Evolutionary conservation across 2,888 invertebrate species (phyloP), one percentile per base, ranked within the genome.

Genomic region (Lagria hirta): DNA sequence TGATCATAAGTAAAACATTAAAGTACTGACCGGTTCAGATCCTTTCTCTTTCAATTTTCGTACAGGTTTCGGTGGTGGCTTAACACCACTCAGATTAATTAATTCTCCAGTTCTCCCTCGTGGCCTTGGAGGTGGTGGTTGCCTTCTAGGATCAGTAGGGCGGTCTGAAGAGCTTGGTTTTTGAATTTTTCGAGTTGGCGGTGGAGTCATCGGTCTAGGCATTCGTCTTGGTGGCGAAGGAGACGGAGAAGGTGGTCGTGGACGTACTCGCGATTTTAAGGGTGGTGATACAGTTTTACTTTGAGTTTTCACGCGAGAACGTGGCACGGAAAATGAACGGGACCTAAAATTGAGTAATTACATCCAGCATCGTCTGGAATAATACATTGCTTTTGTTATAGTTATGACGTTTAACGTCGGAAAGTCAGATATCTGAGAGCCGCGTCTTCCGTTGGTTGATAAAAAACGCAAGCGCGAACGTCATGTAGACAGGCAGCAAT

Each of bases 271-370:
- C 17, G 73, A 71, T 53, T 78, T 78, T 1, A 77, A 58, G 28
- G 76, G 74, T 2, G 70, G 58, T 2, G 60, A 52, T 8, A 33
- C 42, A 1, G 50, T 36, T 18, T 54, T 58, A 20, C 57, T 43
- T 69, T 75, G 21, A 68, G 51, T 0, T 72, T 77, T 62, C 3
- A 54, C 43, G 30, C 76, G 73, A 17, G 76, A 72, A 24, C 74
- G 70, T 11, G 81, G 77, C 1, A 79, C 73, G 4, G 85, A 79
- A 8, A 75, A 69, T 0, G 84, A 81, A 24, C 81, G 75, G 2
- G 75, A 77, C 55, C 79, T 76, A 59, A 18, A 53, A 52, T n/a
- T n/a, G n/a, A n/a, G n/a, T n/a, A n/a, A n/a, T n/a, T n/a, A n/a
- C n/a, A n/a, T n/a, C n/a, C n/a, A n/a, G n/a, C n/a, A n/a, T n/a